Base-by-base conservation (phyloP, 2,888 invertebrate species). In the Steinernema carpocapsae region DNA sequence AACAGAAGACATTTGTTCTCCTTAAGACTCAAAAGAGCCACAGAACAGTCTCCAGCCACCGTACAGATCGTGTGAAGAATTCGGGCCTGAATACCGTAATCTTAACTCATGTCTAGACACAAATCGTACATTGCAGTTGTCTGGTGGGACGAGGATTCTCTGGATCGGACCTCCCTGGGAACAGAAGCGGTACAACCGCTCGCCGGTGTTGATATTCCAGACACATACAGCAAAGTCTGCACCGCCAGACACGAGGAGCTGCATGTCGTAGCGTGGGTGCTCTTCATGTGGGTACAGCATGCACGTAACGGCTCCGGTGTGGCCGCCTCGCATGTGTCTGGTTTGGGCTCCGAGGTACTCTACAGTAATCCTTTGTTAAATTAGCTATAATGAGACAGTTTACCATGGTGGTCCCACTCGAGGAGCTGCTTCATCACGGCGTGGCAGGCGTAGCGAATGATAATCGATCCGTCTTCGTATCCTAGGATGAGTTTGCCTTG, bases 131-230 rank as follows among this genome's bases (percentile, higher is more conserved):
- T 89, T 90, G 82, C 90, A 91, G 79, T 93, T 94, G 79, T 93
- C 93, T 0, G 97, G 97, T 19, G 97, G 97, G 4, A 97, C 94
- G 72, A 96, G 90, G 1, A 99, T 90, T 88, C 96, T 95, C 0
- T 94, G 93, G 17, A 99, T 94, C 90, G 97, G 96, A 0, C 97
- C 99, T 0, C 97, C 97, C 88, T 99, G 97, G 0, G 97, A 96
- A 86, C 95, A 95, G 90, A 97, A 99, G 3, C 95, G 91, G 88
- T 97, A 95, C 73, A 99, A 89, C 48, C 96, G 89, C 0, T 92
- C 92, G 1, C 96, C 86, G 17, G 78, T 85, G 43, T 80, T 82
- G 26, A 86, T 81, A 76, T 87, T 86, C 86, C 86, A 86, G 22
- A 85, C 78, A 22, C 84, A 79, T 1, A 96, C 95, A 0, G 96